phyloP scores from a whole-genome alignment of 2,888 invertebrate species.

The Tetrapedia diversipes region DNA sequence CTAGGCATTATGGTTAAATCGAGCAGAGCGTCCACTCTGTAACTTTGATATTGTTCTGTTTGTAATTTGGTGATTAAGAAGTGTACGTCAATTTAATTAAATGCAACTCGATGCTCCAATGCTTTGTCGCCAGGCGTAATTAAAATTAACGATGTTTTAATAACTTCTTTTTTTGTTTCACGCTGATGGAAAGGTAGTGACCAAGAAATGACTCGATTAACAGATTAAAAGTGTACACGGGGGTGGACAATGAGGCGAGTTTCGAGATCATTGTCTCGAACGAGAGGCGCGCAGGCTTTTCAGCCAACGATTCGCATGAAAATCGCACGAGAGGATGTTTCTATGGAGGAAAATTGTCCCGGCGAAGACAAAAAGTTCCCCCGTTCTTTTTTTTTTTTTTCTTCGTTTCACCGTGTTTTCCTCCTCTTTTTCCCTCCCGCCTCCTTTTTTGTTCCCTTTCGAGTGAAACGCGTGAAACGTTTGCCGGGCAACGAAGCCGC shows the following conservation, averaged over 20 bases:
- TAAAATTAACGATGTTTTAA: too few relatives aligned
- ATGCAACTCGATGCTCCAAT: too few relatives aligned
- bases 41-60: too few relatives aligned
- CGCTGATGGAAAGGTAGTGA: too few relatives aligned
- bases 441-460: neutral
- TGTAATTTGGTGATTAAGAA: too few relatives aligned
- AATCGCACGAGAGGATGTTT: conserved; percentile 37
- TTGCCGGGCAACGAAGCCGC: conserved; percentile 56
- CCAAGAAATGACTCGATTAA: too few relatives aligned
- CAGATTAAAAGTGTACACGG: neutral
- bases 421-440: neutral
- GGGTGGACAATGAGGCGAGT: neutral
- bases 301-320: conserved; percentile 30
- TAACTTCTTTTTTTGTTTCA: too few relatives aligned
- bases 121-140: too few relatives aligned
- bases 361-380: conserved; percentile 19
- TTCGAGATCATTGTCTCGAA: neutral
- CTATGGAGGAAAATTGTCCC: conserved; percentile 56
- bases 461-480: conserved; percentile 54
- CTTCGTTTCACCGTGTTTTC: neutral
- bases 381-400: conserved; percentile 11
- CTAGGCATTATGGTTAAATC: too few relatives aligned
- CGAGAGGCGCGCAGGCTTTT: neutral
- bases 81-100: too few relatives aligned
- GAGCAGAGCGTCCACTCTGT: too few relatives aligned